These are phyloP conservation scores for Aethes cnicana DNA, from an alignment of 2,888 invertebrate species.

Conservation along the genomic window DNA sequence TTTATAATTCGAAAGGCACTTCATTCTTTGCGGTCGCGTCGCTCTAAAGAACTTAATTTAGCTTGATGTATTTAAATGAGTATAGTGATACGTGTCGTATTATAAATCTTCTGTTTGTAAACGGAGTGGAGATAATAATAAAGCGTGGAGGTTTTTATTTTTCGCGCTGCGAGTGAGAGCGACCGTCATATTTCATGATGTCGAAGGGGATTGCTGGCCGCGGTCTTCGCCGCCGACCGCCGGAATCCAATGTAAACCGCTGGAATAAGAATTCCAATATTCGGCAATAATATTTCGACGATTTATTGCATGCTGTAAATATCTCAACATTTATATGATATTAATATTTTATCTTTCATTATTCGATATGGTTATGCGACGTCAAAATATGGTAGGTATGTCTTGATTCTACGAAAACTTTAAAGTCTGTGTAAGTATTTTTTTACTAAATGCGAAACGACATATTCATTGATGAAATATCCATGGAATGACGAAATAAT, in stretches of 20 bases:
- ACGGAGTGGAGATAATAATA: conserved; percentile 51
- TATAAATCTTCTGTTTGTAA: conserved; percentile 39
- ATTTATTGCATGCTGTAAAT: conserved; percentile 43
- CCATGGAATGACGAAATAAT: too few species aligned
- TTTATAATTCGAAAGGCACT: conserved; percentile 52
- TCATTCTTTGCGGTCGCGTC: conserved; percentile 49
- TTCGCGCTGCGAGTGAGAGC: conserved; percentile 44
- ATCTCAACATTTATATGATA: conserved; percentile 33
- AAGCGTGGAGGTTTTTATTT: conserved; percentile 53
- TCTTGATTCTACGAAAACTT: conserved; percentile 4
- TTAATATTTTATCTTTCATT: conserved; percentile 15
- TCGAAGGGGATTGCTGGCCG: conserved; percentile 57
- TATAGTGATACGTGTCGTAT: conserved; percentile 39
- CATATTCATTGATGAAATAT: too few species aligned
- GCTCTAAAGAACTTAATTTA: conserved; percentile 57
- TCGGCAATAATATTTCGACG: conserved; percentile 38
- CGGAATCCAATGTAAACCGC: conserved; percentile 37
- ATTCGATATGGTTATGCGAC: conserved; percentile 14
- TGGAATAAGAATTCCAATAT: conserved; percentile 40
- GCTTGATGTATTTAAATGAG: conserved; percentile 56
- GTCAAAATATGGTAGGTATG: background rate
- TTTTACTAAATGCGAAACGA: too few species aligned
- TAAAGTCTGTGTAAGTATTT: too few species aligned
- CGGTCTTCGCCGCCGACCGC: conserved; percentile 45
- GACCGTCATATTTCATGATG: conserved; percentile 71